Conservation (phyloP, 2,797 vertebrate species). For the Cyclura pinguis region DNA sequence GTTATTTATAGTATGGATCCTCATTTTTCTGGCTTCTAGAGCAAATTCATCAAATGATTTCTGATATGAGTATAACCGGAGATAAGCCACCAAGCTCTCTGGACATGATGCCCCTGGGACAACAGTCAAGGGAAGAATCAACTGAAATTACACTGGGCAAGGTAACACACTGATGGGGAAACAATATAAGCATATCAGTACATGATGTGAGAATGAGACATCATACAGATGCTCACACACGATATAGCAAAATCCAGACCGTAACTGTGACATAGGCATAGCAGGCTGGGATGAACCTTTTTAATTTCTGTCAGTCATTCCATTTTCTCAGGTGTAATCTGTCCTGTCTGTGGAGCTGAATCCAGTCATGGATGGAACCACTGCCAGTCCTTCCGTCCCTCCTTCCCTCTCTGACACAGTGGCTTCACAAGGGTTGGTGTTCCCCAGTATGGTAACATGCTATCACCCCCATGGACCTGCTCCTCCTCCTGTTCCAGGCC, state of each 20-base stretch:
- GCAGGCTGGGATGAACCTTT: not conserved
- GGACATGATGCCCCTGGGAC: not conserved
- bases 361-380: not conserved
- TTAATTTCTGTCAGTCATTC: not conserved
- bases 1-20: no score
- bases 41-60: not conserved
- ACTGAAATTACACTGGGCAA: conserved; percentile 77
- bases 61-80: not conserved
- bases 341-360: no score
- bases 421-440: no score
- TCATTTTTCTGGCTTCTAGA: conserved; percentile 49
- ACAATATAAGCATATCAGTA: not conserved
- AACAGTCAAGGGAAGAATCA: conserved; percentile 43
- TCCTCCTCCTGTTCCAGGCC: no score
- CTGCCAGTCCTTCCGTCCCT: not conserved
- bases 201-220: not conserved
- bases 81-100: not conserved
- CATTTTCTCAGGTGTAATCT: not conserved
- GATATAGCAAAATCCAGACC: not conserved
- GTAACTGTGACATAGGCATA: not conserved
- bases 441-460: no score
- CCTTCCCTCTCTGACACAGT: no score
- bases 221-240: not conserved
- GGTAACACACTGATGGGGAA: conserved; percentile 65
- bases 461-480: no score